phyloP scores from a whole-genome alignment of 30 jellyfish, hydroid and myxozoan species.

The Chrysaora quinquecirrha region DNA sequence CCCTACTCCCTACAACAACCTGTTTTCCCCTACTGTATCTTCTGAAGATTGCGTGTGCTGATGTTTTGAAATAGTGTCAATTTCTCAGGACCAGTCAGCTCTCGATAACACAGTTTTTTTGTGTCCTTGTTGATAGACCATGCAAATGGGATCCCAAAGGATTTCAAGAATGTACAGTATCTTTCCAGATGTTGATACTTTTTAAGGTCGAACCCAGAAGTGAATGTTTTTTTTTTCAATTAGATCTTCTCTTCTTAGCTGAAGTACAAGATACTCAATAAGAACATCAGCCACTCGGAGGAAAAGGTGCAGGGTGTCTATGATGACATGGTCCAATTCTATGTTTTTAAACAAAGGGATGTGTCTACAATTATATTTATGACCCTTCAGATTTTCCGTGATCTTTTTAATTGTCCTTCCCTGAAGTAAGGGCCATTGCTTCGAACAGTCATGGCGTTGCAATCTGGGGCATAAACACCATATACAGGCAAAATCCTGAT shows the following conservation, averaged over 20 bases:
- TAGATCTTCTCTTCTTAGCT: not conserved
- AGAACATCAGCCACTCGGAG: too few relatives aligned
- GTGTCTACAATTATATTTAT: too few relatives aligned
- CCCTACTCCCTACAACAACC: too few relatives aligned
- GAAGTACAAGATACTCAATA: not conserved
- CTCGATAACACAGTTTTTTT: not conserved
- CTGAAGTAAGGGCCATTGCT: not conserved
- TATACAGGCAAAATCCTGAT: too few relatives aligned
- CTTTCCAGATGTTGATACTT: conserved; percentile 19
- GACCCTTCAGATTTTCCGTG: too few relatives aligned
- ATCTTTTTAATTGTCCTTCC: conserved; percentile 14
- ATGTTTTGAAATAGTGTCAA: not conserved
- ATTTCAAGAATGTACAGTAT: conserved; percentile 1
- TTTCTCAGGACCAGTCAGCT: too few relatives aligned
- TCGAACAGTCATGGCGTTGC: not conserved
- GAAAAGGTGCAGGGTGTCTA: too few relatives aligned
- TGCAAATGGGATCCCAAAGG: not conserved
- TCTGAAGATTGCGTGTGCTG: conserved; percentile 1
- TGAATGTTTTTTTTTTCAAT: not conserved
- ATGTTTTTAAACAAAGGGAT: too few relatives aligned
- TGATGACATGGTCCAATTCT: too few relatives aligned
- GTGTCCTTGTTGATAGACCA: conserved; percentile 9
- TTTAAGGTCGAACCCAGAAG: not conserved
- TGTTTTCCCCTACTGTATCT: too few relatives aligned
- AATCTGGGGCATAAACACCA: conserved; percentile 11